phyloP scores from a whole-genome alignment of 2,797 vertebrate species.

The Phrynocephalus forsythii region DNA sequence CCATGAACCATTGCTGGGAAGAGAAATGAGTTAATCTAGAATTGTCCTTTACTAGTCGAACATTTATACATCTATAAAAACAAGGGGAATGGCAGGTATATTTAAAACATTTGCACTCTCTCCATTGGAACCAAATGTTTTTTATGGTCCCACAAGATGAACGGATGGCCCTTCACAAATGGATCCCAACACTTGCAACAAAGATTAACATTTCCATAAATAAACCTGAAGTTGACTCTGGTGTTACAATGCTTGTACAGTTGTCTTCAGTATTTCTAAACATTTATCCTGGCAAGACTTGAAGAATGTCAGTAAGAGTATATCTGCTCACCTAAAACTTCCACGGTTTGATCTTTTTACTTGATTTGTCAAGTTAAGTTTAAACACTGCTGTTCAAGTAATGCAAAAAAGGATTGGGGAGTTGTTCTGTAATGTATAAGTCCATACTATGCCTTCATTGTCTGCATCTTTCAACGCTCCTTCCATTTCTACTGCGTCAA shows the following conservation, averaged over 20 bases:
- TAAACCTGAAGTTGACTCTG: not conserved
- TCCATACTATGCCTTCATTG: slow-evolving; percentile 54
- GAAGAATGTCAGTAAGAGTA: slow-evolving; percentile 44
- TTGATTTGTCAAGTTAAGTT: slow-evolving; percentile 53
- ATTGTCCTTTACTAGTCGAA: not conserved
- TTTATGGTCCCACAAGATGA: not conserved
- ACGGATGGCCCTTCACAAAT: not conserved
- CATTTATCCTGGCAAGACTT: slow-evolving; percentile 41
- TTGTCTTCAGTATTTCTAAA: slow-evolving; percentile 54
- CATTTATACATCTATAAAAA: not conserved
- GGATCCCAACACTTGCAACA: slow-evolving; percentile 23
- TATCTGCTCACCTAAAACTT: slow-evolving; percentile 47
- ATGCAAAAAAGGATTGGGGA: slow-evolving; percentile 36
- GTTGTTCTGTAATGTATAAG: slow-evolving; percentile 38
- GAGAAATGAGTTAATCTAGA: not conserved
- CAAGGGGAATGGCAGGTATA: not conserved
- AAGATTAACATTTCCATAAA: slow-evolving; percentile 48
- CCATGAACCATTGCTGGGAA: not conserved
- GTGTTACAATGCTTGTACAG: slow-evolving; percentile 40
- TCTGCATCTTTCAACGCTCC: slow-evolving; percentile 53
- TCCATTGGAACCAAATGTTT: not conserved
- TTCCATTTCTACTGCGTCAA: slow-evolving; percentile 60
- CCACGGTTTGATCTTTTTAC: slow-evolving; percentile 57
- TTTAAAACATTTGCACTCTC: not conserved
- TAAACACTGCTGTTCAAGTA: slow-evolving; percentile 53